Evolutionary conservation across 2,113 vertebrate species (phyloP).

Genomic region (Poeciliopsis turrubarensis): DNA sequence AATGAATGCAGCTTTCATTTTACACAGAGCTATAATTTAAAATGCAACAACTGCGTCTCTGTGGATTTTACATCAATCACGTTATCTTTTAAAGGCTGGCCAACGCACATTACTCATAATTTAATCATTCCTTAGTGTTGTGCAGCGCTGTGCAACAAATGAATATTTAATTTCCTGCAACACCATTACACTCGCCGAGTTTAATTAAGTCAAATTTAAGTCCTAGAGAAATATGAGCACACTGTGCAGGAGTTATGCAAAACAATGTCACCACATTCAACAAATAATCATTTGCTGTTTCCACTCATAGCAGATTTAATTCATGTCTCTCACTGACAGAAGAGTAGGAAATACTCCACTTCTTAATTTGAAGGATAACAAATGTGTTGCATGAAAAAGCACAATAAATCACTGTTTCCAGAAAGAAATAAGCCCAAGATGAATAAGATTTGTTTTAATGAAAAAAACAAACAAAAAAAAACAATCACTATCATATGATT

Average conservation of each 20-base stretch:
- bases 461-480: background rate
- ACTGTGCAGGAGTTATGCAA: conserved; percentile 24
- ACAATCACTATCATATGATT: conserved; percentile 42
- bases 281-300: conserved; percentile 16
- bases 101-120: conserved; percentile 24
- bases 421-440: conserved; percentile 14
- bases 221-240: conserved; percentile 1
- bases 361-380: conserved; percentile 5
- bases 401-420: conserved; percentile 14
- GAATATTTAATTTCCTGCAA: conserved; percentile 30
- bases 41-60: conserved; percentile 10
- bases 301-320: background rate
- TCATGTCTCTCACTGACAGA: background rate
- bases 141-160: conserved; percentile 20
- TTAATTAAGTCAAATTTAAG: conserved; percentile 20
- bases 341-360: background rate
- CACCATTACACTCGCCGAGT: conserved; percentile 17
- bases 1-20: conserved; percentile 13
- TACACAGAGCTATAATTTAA: conserved; percentile 21
- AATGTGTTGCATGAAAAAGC: background rate
- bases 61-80: conserved; percentile 1
- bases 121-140: conserved; percentile 16
- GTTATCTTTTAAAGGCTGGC: conserved; percentile 5
- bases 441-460: background rate
- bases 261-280: conserved; percentile 6